phyloP scores from a whole-genome alignment of 2,888 invertebrate species.

The Sepiola atlantica region DNA sequence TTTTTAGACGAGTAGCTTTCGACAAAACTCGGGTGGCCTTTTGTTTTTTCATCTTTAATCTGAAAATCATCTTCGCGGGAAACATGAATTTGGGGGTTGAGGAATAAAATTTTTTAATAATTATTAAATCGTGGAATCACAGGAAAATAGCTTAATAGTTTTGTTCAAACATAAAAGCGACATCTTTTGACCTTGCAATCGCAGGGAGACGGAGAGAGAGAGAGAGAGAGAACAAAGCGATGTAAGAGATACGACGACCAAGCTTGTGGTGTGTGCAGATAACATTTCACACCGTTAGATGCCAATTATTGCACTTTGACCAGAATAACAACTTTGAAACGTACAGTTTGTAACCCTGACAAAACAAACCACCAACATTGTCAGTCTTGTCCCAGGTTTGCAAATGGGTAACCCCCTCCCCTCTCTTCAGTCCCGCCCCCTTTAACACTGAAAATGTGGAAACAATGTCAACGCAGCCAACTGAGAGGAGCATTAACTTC shows the following conservation, averaged over 20 bases:
- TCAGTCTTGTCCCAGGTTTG: not conserved
- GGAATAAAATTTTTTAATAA: not conserved
- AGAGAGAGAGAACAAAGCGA: not conserved
- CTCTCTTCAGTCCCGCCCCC: not conserved
- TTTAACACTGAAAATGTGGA: too few species aligned
- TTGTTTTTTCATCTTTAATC: not conserved
- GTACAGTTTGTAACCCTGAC: not conserved
- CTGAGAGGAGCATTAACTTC: not conserved
- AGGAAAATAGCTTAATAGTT: slow-evolving; percentile 8
- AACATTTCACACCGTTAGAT: not conserved
- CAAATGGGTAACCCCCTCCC: not conserved
- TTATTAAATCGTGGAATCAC: not conserved
- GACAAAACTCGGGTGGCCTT: not conserved
- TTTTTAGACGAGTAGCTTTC: not conserved
- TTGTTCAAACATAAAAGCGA: not conserved
- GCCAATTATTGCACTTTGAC: not conserved
- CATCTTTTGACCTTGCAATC: slow-evolving; percentile 13
- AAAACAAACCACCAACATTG: not conserved
- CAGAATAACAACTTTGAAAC: not conserved
- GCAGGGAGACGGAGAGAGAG: not conserved
- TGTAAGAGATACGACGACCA: not conserved
- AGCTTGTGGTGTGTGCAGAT: not conserved
- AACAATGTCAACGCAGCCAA: not conserved
- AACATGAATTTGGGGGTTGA: not conserved
- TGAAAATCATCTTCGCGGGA: not conserved